A percentile compares a stretch with the other conserved stretches of the same genome.
Evolutionary conservation across 23 tunicate species (phyloP).

Genomic region (Botrylloides violaceus): DNA sequence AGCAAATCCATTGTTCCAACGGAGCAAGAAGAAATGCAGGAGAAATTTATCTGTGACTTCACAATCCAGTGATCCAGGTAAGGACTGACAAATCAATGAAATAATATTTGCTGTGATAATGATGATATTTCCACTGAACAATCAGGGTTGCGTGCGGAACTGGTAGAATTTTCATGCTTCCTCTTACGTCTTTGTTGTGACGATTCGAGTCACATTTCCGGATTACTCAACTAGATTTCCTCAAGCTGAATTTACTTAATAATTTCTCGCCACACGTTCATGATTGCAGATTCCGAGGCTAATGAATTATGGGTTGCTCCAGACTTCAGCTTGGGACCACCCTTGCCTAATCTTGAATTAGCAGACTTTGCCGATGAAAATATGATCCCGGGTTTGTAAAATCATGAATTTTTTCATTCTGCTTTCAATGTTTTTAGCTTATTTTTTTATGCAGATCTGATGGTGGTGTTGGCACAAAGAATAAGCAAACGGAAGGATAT

Average conservation of each 20-base stretch:
- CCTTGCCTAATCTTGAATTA: constrained; percentile 56
- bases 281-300: constrained; percentile 25
- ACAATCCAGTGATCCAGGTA: constrained; percentile 35
- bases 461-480: constrained; percentile 40
- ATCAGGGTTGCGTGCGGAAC: no score
- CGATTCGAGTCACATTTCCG: no score
- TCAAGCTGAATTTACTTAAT: no score
- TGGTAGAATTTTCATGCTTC: no score
- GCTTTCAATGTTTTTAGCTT: neutral
- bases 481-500: constrained; percentile 21
- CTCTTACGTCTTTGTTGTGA: no score
- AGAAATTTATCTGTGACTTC: constrained; percentile 24
- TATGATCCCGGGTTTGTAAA: constrained; percentile 27
- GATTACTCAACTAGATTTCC: no score
- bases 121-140: no score
- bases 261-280: neutral
- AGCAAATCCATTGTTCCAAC: constrained; percentile 48
- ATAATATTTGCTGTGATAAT: no score
- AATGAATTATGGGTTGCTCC: constrained; percentile 41
- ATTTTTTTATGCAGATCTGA: constrained; percentile 16
- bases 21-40: constrained; percentile 20
- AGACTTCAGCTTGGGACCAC: constrained; percentile 30
- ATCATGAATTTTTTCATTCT: neutral
- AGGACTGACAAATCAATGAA: no score
- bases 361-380: constrained; percentile 53